Percentiles rank a stretch among this genome's conserved stretches.
These are phyloP conservation scores for Brachionus paranguensis DNA, from an alignment of 1,140 invertebrate genomes.

Conservation along the genomic window DNA sequence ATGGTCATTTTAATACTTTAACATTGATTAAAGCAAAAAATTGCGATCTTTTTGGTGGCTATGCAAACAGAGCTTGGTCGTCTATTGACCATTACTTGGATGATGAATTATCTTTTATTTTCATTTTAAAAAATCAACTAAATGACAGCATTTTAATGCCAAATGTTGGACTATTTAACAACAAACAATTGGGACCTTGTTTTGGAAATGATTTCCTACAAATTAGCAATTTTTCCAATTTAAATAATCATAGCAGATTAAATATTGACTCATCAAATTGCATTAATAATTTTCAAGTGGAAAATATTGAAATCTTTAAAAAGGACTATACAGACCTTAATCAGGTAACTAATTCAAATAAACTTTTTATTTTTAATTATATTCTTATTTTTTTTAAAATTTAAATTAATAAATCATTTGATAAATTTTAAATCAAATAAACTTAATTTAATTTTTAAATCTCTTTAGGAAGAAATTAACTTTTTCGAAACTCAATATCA, in stretches of 20 bases:
- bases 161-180: background rate
- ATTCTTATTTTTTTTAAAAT: too few relatives aligned
- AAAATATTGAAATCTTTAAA: background rate
- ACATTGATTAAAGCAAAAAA: conserved; percentile 41
- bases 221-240: background rate
- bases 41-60: conserved; percentile 42
- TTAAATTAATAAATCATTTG: too few relatives aligned
- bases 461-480: background rate
- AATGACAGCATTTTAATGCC: background rate
- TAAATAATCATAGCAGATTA: background rate
- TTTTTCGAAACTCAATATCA: background rate
- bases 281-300: background rate
- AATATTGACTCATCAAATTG: background rate
- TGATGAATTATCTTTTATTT: conserved; percentile 42
- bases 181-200: background rate
- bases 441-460: too few relatives aligned
- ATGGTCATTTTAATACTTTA: conserved; percentile 42
- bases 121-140: conserved; percentile 2
- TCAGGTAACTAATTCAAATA: too few relatives aligned
- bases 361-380: too few relatives aligned
- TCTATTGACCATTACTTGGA: background rate
- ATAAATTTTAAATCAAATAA: too few relatives aligned
- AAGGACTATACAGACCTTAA: background rate
- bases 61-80: conserved; percentile 39
- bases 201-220: background rate